These are phyloP conservation scores for Ladona fulva DNA, from an alignment of 1,140 invertebrate genomes.

Conservation along the genomic window DNA sequence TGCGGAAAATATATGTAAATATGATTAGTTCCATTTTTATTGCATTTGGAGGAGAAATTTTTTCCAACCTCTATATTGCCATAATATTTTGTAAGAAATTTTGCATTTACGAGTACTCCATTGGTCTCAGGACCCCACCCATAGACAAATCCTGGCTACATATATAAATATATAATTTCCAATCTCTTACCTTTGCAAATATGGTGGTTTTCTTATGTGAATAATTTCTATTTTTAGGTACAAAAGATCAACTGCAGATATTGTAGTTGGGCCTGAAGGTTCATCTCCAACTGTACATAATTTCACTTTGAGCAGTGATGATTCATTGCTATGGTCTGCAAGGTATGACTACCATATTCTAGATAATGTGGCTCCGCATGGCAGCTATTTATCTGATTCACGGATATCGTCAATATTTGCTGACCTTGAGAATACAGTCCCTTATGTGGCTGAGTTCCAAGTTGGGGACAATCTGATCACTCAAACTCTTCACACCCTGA, in stretches of 20 bases:
- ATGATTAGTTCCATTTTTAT: no score
- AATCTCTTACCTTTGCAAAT: no score
- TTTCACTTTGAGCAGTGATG: slow-evolving; percentile 67
- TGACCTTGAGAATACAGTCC: slow-evolving; percentile 53
- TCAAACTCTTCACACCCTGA: slow-evolving; percentile 50
- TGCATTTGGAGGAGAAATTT: no score
- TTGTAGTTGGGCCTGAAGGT: slow-evolving; percentile 47
- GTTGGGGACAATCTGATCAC: slow-evolving; percentile 49
- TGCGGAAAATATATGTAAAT: no score
- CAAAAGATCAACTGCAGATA: slow-evolving; percentile 46
- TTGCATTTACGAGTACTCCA: no score
- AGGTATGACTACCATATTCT: slow-evolving; percentile 59
- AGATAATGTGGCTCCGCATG: slow-evolving; percentile 39
- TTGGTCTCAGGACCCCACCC: no score
- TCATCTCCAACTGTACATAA: slow-evolving; percentile 54
- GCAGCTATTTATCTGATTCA: slow-evolving; percentile 49
- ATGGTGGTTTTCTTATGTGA: no score
- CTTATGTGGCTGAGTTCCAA: slow-evolving; percentile 50
- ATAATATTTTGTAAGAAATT: no score
- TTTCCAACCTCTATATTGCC: no score
- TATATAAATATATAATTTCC: no score
- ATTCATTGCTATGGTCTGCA: slow-evolving; percentile 67
- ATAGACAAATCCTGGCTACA: no score
- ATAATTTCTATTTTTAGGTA: slow-evolving; percentile 41
- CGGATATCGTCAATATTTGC: slow-evolving; percentile 53